Base-by-base conservation (phyloP, 2,888 invertebrate genomes). In the Rhaphigaster nebulosa region DNA sequence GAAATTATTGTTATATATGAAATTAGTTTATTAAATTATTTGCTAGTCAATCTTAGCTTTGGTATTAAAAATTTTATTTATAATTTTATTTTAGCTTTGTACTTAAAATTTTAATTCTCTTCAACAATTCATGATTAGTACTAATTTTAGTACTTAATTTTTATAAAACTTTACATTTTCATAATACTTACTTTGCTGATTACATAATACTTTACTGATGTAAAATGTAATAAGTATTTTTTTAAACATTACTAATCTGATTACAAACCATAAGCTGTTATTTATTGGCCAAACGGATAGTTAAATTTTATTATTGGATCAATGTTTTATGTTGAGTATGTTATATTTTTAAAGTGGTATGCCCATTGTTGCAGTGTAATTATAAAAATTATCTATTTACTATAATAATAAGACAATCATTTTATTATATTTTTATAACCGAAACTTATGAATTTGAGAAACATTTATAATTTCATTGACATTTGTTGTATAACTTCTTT, bases 231-330 rank as follows among this genome's bases (percentile, higher is more conserved):
- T 15, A 8, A 38, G 20, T 34, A 20, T 20, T 34, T 76, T 76
- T 34, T 65, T 60, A n/a, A 60, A 60, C 26, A 60, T n/a, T 29
- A 65, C 29, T 6, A 38, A 60, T 60, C 4, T 76, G 20, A 20
- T 1, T 76, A 76, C 23, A 20, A 76, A 6, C 34, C 20, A 76
- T 20, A 38, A 76, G 38, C 29, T 60, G 70, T 38, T 76, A 76
- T 38, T 76, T 76, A 23, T 34, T 34, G 34, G 20, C 34, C 0
- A 38, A 65, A 76, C 10, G 23, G 34, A 76, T 76, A 38, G 70
- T 76, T 76, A 76, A 34, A 76, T 76, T 76, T 76, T 76, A 76
- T 76, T 76, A 65, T 65, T 34, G 20, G 38, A 76, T 76, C 23
- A 76, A 38, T 76, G 8, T 76, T 76, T 76, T 76, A 23, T 20